phyloP scores from a whole-genome alignment of 2,113 vertebrate genomes.

The Irena cyanogastra region DNA sequence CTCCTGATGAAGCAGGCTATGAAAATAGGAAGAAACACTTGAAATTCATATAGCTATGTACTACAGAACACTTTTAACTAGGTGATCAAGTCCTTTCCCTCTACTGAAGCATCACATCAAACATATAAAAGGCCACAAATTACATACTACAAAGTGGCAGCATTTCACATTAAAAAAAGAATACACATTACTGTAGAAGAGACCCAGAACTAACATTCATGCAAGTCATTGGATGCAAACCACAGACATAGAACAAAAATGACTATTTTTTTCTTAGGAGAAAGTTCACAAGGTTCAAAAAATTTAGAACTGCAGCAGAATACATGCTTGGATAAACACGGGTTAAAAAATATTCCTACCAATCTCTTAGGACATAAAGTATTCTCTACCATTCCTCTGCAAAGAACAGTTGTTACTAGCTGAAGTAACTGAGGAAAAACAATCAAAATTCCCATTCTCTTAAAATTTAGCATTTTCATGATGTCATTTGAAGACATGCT shows the following conservation, averaged over 20 bases:
- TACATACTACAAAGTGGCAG: background rate
- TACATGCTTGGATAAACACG: background rate
- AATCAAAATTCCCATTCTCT: background rate
- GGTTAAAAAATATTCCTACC: background rate
- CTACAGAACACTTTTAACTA: background rate
- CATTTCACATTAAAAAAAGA: background rate
- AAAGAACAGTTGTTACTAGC: background rate
- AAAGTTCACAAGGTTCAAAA: background rate
- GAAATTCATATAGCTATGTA: background rate
- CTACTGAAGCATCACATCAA: background rate
- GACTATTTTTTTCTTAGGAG: background rate
- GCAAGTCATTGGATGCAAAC: background rate
- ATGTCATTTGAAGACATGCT: background rate
- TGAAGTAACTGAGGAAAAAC: background rate
- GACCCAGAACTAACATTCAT: background rate
- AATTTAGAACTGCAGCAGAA: background rate
- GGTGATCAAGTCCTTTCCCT: background rate
- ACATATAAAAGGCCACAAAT: background rate
- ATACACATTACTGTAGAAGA: background rate
- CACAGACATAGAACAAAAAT: background rate
- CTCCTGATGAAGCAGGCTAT: constrained; percentile 95
- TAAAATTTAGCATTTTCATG: background rate
- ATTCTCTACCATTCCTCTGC: background rate
- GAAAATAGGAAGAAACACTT: background rate
- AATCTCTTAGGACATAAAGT: background rate